Evolutionary conservation across 2,113 vertebrate species (phyloP).

Genomic region (Sceloporus tristichus): DNA sequence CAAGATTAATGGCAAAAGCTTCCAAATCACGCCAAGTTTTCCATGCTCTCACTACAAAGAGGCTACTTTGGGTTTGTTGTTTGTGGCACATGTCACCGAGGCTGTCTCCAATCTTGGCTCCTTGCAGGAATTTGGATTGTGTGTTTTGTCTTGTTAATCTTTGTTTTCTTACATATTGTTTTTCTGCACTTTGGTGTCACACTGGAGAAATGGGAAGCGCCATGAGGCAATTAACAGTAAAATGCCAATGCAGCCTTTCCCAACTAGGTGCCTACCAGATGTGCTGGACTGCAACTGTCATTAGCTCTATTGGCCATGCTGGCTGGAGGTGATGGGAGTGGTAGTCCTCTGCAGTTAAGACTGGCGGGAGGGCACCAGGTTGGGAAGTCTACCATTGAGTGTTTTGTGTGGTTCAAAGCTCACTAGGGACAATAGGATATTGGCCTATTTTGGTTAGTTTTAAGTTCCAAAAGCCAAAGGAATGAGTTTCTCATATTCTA

Average conservation of each 20-base stretch:
- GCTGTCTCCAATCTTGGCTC: background rate
- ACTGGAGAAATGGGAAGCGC: background rate
- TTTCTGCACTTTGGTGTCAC: background rate
- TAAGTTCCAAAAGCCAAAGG: background rate
- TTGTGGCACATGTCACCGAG: background rate
- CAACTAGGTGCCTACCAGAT: background rate
- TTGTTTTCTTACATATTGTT: background rate
- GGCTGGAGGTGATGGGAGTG: too few species aligned
- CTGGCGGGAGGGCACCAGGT: background rate
- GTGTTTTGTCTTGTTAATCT: background rate
- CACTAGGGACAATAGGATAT: slow-evolving; percentile 2
- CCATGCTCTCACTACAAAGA: background rate
- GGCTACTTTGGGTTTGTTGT: background rate
- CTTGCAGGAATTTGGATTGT: background rate
- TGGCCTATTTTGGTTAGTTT: slow-evolving; percentile 21
- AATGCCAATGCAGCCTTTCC: background rate
- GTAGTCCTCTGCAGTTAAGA: too few species aligned
- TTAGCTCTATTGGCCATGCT: too few species aligned
- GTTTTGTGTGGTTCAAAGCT: background rate
- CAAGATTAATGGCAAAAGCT: background rate
- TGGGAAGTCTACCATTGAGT: background rate
- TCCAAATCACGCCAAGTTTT: slow-evolving; percentile 5
- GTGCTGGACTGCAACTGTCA: background rate
- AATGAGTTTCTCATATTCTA: background rate
- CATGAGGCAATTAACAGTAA: background rate